phyloP scores from a whole-genome alignment of 2,113 vertebrate genomes.

The Atrichornis clamosus region DNA sequence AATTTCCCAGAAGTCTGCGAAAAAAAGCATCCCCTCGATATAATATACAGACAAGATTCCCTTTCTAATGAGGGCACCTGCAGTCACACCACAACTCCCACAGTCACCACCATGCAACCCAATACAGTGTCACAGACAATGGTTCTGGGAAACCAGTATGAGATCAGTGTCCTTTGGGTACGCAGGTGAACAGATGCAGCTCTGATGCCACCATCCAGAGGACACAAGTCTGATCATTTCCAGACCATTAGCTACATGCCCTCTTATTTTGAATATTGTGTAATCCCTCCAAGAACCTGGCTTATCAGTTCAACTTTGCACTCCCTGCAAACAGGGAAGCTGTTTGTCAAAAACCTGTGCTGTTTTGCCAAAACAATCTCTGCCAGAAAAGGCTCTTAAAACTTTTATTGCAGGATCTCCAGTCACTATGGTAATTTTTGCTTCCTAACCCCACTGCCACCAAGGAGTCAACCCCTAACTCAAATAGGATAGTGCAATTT shows the following conservation, averaged over 20 bases:
- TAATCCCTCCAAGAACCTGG: slow-evolving; percentile 37
- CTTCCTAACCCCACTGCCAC: background rate
- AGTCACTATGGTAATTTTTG: background rate
- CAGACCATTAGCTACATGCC: slow-evolving; percentile 3
- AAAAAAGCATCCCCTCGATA: background rate
- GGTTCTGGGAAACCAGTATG: background rate
- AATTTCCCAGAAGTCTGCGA: background rate
- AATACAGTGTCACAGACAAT: background rate
- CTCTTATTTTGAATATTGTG: background rate
- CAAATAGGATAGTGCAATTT: background rate
- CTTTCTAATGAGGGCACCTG: background rate
- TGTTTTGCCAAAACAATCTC: slow-evolving; percentile 11
- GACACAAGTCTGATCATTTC: background rate
- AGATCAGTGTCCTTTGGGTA: background rate
- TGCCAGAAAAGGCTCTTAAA: slow-evolving; percentile 31
- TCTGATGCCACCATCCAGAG: background rate
- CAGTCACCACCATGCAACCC: background rate
- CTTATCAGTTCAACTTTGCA: slow-evolving; percentile 61
- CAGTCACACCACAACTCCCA: background rate
- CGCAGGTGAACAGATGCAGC: background rate
- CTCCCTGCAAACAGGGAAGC: slow-evolving; percentile 51
- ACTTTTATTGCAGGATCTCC: slow-evolving; percentile 15
- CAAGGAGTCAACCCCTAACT: background rate
- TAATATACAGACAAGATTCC: background rate
- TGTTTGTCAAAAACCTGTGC: slow-evolving; percentile 22